Evolutionary conservation across 2,113 vertebrate genomes (phyloP).

Genomic region (Lichenostomus cassidix): DNA sequence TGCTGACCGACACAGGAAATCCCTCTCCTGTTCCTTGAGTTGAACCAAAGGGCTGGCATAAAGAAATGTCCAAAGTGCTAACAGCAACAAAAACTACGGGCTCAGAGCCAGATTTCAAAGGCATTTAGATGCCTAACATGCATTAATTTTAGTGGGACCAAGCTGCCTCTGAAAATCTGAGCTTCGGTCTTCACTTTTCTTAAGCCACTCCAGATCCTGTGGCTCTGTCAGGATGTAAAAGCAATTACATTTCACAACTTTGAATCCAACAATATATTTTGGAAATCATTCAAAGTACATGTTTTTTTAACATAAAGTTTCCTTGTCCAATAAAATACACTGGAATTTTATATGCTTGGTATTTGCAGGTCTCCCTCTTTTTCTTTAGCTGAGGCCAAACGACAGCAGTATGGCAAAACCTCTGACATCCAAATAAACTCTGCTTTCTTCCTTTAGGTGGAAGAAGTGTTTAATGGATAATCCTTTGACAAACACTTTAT

Average conservation of each 20-base stretch:
- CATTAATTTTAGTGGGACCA: conserved; percentile 11
- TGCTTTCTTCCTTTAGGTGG: not conserved
- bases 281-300: not conserved
- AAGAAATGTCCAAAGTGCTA: conserved; percentile 17
- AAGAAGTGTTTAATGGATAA: not conserved
- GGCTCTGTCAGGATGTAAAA: conserved; percentile 31
- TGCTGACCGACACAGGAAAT: conserved; percentile 73
- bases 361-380: not conserved
- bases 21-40: conserved; percentile 66
- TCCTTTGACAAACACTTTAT: not conserved
- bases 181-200: not conserved
- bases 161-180: conserved; percentile 10
- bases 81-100: conserved; percentile 43
- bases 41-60: conserved; percentile 44
- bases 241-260: conserved; percentile 28
- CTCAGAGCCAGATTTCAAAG: conserved; percentile 43
- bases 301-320: not conserved
- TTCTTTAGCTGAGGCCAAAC: not conserved
- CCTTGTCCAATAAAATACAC: conserved; percentile 3
- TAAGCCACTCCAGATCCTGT: conserved; percentile 5
- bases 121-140: conserved; percentile 11
- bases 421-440: not conserved
- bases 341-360: not conserved
- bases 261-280: conserved; percentile 11
- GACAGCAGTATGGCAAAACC: not conserved